A percentile compares a stretch with the other conserved stretches of the same genome.
Evolutionary conservation across 2,113 vertebrate species (phyloP).

Genomic region (Hippocampus barbouri): DNA sequence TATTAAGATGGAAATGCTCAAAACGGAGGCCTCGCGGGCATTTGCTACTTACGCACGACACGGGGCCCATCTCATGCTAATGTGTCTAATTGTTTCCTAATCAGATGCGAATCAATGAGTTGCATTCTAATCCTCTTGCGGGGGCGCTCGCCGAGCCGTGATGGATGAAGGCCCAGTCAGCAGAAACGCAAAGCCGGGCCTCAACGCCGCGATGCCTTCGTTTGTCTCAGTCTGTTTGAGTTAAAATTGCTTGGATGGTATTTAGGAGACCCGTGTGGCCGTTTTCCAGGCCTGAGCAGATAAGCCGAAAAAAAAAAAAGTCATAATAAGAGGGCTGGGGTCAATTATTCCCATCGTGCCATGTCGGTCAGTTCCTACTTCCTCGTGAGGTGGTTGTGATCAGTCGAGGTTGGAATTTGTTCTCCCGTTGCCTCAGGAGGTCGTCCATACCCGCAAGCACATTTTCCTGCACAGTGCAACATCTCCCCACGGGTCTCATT

Average conservation of each 20-base stretch:
- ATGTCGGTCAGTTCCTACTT: background rate
- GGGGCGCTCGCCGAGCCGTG: slow-evolving; percentile 58
- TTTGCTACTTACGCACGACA: slow-evolving; percentile 42
- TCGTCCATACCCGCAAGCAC: slow-evolving; percentile 10
- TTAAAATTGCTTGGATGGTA: background rate
- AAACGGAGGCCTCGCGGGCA: slow-evolving; percentile 28
- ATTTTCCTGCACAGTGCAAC: slow-evolving; percentile 12
- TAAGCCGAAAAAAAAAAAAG: slow-evolving; percentile 43
- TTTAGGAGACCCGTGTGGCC: background rate
- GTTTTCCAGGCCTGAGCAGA: background rate
- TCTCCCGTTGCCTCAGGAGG: slow-evolving; percentile 23
- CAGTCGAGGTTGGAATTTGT: slow-evolving; percentile 32
- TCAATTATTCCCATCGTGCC: slow-evolving; percentile 26
- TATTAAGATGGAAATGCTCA: no score
- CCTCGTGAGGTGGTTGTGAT: background rate
- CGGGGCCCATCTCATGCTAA: slow-evolving; percentile 55
- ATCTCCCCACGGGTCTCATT: slow-evolving; percentile 12
- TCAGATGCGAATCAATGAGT: slow-evolving; percentile 65
- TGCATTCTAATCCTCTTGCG: slow-evolving; percentile 61
- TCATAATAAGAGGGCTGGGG: slow-evolving; percentile 1
- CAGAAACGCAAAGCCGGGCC: slow-evolving; percentile 45
- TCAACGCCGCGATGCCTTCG: slow-evolving; percentile 34
- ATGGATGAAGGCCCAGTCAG: slow-evolving; percentile 54
- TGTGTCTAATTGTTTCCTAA: slow-evolving; percentile 71
- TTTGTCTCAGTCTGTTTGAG: slow-evolving; percentile 26